Conservation (phyloP, 2,888 invertebrate species). For the Unio delphinus region DNA sequence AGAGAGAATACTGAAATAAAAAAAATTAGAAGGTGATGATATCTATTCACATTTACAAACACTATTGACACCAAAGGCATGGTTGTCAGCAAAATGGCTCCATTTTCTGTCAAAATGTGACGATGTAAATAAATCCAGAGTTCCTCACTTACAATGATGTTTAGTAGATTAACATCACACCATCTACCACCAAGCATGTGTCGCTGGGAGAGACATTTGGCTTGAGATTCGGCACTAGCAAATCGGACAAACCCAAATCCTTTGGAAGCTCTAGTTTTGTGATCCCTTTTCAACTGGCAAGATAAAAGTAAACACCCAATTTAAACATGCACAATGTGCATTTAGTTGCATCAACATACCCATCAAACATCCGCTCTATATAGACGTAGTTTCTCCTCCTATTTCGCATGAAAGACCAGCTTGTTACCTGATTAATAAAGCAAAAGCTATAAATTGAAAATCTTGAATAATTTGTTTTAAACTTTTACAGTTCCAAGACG, state of each 20-base stretch:
- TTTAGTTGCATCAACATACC: too few species aligned
- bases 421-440: too few species aligned
- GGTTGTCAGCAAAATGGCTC: neutral
- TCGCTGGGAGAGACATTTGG: conserved; percentile 92
- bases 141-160: conserved; percentile 81
- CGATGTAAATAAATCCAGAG: neutral
- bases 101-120: neutral
- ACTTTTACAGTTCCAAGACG: too few species aligned
- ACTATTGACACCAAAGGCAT: neutral
- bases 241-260: conserved; percentile 99
- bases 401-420: too few species aligned
- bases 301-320: neutral
- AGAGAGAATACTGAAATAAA: too few species aligned
- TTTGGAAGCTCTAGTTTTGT: conserved; percentile 84
- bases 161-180: conserved; percentile 99
- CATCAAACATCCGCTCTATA: too few species aligned
- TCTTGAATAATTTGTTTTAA: too few species aligned
- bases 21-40: neutral
- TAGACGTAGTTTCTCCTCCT: too few species aligned
- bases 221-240: conserved; percentile 94
- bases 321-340: too few species aligned
- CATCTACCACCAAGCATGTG: conserved; percentile 98
- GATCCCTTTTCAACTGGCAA: too few species aligned
- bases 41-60: neutral
- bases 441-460: too few species aligned